Evolutionary conservation across 2,797 vertebrate genomes (phyloP).

Genomic region (Peromyscus melanophrys): DNA sequence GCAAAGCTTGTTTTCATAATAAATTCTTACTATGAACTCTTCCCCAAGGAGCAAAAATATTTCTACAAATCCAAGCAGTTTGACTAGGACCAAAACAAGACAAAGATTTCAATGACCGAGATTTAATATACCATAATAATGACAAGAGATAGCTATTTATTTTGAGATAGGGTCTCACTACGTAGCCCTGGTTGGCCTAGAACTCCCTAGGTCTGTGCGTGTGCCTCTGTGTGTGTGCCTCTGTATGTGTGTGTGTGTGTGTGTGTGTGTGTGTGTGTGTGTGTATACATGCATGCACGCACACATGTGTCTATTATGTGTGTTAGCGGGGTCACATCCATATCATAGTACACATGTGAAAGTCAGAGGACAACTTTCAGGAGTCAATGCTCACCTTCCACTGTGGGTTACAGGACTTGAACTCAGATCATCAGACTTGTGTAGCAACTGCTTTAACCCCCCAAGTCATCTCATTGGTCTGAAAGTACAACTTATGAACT

Average conservation of each 20-base stretch:
- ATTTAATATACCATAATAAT: background rate
- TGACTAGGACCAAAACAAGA: background rate
- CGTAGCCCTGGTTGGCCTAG: background rate
- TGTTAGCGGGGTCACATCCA: no score
- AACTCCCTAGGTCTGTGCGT: background rate
- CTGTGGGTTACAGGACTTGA: background rate
- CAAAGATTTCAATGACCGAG: background rate
- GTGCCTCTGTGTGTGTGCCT: background rate
- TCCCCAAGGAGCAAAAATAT: background rate
- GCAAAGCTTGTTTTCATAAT: background rate
- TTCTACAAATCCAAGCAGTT: background rate
- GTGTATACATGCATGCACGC: background rate
- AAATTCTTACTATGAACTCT: background rate
- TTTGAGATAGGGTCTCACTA: background rate
- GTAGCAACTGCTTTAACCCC: background rate
- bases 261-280: background rate
- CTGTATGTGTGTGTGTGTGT: background rate
- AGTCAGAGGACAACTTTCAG: background rate
- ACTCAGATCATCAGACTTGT: background rate
- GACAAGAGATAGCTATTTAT: background rate
- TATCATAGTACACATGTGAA: background rate
- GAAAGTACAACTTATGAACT: background rate
- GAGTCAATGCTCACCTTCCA: background rate
- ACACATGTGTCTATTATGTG: background rate
- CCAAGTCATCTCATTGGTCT: background rate